A percentile compares a stretch with the other conserved stretches of the same genome.
Evolutionary conservation across 2,113 vertebrate species (phyloP).

Genomic region (Vidua chalybeata): DNA sequence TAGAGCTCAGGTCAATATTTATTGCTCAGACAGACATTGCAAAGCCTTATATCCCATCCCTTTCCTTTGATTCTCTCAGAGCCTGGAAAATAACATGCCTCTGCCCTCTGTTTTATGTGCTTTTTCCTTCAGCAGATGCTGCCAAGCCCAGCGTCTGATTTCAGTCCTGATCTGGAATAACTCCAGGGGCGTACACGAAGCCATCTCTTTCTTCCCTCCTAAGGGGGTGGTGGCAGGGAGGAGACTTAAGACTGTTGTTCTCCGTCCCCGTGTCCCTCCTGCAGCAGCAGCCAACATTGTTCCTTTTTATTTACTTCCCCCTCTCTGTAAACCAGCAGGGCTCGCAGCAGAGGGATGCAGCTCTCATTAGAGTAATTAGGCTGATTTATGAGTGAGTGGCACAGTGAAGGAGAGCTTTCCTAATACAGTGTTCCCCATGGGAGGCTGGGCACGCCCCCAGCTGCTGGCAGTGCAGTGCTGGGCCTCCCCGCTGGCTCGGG

Average conservation of each 20-base stretch:
- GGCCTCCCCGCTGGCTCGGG: accelerated
- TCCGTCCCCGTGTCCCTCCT: neutral
- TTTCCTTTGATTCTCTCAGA: neutral
- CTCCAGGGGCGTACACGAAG: neutral
- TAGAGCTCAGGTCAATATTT: neutral
- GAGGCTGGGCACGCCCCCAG: neutral
- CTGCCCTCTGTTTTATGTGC: neutral
- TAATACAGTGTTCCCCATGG: neutral
- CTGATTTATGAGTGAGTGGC: neutral
- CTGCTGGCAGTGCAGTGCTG: neutral
- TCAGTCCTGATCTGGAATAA: neutral
- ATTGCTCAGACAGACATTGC: neutral
- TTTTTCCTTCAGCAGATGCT: neutral
- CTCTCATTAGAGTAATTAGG: neutral
- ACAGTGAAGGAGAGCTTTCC: neutral
- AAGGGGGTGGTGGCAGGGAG: neutral
- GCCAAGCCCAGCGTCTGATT: neutral
- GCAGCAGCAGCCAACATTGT: conserved; percentile 26
- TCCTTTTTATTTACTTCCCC: conserved; percentile 12
- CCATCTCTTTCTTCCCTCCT: neutral
- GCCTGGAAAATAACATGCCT: neutral
- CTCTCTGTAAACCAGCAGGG: conserved; percentile 3
- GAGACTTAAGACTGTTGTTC: conserved; percentile 1
- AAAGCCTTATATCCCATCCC: neutral
- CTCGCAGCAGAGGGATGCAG: neutral